Base-by-base conservation (phyloP, 2,113 vertebrate species). In the Chlamydotis undulata region DNA sequence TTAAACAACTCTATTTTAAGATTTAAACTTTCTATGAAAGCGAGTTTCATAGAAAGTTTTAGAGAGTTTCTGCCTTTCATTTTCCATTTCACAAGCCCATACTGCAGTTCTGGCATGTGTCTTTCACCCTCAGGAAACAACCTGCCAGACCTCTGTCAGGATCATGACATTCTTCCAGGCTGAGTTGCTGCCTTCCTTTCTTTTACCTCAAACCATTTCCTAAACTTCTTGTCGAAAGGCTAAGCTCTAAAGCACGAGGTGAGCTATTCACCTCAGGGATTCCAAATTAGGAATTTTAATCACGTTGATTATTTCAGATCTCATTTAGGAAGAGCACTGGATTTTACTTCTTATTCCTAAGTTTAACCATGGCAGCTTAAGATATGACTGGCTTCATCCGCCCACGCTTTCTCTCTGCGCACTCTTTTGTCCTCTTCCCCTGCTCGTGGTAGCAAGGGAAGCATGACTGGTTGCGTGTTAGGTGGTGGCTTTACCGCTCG, bases 251-350 rank as follows among this genome's bases (percentile, higher is more conserved):
- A 43, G 19, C 50, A 80, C 21, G 14, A 80, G 9, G 21, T 2
- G 17, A 91, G 37, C 33, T 83, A 31, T 74, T 87, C 78, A 93
- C 50, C 47, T 70, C 16, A 61, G 59, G 23, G 41, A 78, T 84
- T 87, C 47, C 52, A 88, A 93, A 93, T 37, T 33, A 86, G 55
- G 55, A 93, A 63, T 92, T 89, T 95, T 87, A 92, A 87, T 87
- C 23, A 71, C 0, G 3, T 52, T 68, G 64, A 71, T 77, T 94
- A 31, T 67, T 83, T 78, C 43, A 71, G 19, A 84, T 94, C 87
- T 91, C 39, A 52, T 78, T 75, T 82, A 71, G 56, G 33, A 92
- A 75, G 47, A 45, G 17, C 23, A 12, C 28, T 63, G 64, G 13
- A 29, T 87, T 28, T 59, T 63, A 33, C 25, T 71, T 90, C 41